These are phyloP conservation scores for Sebastes itinus DNA, from an alignment of 2,797 vertebrate genomes.

Conservation along the genomic window DNA sequence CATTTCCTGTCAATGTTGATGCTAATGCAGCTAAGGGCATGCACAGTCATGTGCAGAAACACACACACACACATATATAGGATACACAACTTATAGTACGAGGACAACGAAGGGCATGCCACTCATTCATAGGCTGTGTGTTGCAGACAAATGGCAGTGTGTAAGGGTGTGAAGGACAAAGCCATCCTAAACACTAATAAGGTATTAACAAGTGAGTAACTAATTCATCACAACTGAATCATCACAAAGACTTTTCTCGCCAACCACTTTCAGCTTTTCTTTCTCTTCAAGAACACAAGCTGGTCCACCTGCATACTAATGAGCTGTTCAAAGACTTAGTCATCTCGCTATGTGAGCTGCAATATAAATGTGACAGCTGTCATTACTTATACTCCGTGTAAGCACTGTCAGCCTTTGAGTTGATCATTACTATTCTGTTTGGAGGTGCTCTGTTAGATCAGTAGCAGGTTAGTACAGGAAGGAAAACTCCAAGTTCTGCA, in stretches of 20 bases:
- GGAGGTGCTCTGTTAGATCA: neutral
- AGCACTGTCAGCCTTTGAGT: neutral
- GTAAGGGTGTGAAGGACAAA: constrained; percentile 25
- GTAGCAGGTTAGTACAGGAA: neutral
- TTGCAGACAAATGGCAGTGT: neutral
- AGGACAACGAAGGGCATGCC: constrained; percentile 48
- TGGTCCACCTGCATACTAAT: constrained; percentile 13
- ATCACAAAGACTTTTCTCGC: neutral
- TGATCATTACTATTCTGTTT: neutral
- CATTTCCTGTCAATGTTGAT: constrained; percentile 50
- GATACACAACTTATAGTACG: neutral
- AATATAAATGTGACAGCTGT: neutral
- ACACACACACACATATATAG: neutral
- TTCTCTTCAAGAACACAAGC: neutral
- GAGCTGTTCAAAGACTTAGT: neutral
- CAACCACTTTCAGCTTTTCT: neutral
- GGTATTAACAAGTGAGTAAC: neutral
- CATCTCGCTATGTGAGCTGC: neutral
- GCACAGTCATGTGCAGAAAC: constrained; percentile 35
- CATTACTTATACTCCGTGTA: neutral
- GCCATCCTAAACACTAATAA: neutral
- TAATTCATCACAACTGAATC: neutral
- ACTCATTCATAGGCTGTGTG: constrained; percentile 5
- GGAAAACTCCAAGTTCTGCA: neutral
- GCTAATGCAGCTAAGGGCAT: constrained; percentile 28